These are phyloP conservation scores for Circaetus cinerascens DNA, from an alignment of 2,113 vertebrate genomes.

Conservation along the genomic window DNA sequence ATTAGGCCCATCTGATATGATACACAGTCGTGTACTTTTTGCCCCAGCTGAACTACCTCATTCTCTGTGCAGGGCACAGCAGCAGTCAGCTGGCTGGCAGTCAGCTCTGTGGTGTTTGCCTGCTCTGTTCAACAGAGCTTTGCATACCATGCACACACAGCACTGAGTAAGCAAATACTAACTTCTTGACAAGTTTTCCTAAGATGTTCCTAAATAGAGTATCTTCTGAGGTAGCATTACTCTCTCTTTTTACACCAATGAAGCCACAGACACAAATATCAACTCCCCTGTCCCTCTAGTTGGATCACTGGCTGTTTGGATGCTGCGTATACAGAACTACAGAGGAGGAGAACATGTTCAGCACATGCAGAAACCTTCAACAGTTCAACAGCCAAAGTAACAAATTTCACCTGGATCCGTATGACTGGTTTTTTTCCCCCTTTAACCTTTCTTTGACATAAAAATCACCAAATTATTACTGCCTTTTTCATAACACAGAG, in stretches of 20 bases:
- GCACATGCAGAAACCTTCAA: background rate
- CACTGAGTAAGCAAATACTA: background rate
- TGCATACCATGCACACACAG: background rate
- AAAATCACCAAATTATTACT: background rate
- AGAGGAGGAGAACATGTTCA: background rate
- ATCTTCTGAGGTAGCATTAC: background rate
- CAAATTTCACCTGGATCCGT: background rate
- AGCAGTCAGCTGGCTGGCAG: background rate
- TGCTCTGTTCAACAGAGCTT: background rate
- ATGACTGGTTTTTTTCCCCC: accelerated
- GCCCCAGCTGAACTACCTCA: background rate
- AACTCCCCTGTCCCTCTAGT: background rate
- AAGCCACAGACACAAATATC: background rate
- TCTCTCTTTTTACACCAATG: background rate
- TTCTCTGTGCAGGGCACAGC: background rate
- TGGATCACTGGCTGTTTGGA: background rate
- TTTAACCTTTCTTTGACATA: background rate
- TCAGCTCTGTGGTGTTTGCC: background rate
- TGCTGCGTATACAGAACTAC: background rate
- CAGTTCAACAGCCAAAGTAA: background rate
- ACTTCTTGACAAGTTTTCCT: background rate
- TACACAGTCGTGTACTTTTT: background rate
- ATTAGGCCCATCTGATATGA: background rate
- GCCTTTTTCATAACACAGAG: background rate
- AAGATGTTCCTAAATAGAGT: background rate